Conservation (phyloP, 2,113 vertebrate genomes). For the Anarrhichthys ocellatus region DNA sequence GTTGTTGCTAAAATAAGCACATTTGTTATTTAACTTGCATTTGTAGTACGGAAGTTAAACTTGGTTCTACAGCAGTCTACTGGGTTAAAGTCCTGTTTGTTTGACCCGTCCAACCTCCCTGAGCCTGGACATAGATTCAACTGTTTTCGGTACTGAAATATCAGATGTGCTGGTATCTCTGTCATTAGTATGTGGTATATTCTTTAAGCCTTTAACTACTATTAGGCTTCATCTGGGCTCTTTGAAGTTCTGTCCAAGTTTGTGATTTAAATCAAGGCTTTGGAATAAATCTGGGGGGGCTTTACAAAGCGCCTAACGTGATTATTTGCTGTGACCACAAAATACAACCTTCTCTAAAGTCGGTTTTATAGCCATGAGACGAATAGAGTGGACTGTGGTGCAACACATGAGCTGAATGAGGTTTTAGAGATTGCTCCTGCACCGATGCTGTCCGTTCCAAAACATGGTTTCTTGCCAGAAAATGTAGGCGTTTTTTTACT, state of each 20-base stretch:
- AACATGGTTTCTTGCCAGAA: background rate
- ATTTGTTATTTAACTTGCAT: background rate
- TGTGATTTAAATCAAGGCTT: constrained; percentile 58
- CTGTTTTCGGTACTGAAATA: constrained; percentile 1
- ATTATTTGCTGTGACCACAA: constrained; percentile 41
- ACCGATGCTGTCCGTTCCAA: background rate
- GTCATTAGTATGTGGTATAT: constrained; percentile 36
- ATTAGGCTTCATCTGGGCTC: constrained; percentile 29
- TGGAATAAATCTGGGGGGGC: constrained; percentile 15
- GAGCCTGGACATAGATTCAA: background rate
- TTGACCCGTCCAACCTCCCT: background rate
- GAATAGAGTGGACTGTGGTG: background rate
- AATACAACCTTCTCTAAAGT: constrained; percentile 20
- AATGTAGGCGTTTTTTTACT: background rate
- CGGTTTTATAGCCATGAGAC: constrained; percentile 7
- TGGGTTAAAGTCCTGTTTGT: background rate
- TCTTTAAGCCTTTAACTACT: constrained; percentile 29
- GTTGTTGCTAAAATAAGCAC: background rate
- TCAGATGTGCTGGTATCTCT: constrained; percentile 33
- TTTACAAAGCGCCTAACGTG: background rate
- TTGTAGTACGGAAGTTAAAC: background rate
- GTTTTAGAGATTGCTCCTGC: background rate
- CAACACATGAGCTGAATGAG: background rate
- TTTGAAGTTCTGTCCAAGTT: constrained; percentile 75
- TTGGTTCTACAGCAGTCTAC: background rate